These are phyloP conservation scores for Falcaria lacertinaria DNA, from an alignment of 2,888 invertebrate species.

Conservation along the genomic window DNA sequence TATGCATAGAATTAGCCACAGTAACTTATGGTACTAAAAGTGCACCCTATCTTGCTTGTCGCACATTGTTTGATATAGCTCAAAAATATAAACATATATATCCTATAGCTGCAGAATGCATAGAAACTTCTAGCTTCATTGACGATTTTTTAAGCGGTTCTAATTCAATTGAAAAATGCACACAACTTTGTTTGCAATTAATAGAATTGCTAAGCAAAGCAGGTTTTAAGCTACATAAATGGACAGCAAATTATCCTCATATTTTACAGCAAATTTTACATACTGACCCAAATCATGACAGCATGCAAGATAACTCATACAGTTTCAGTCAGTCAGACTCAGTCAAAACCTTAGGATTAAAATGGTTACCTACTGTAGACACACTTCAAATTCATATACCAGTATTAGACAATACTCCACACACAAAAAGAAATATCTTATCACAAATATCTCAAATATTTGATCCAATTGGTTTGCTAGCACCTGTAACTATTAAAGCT, in stretches of 20 bases:
- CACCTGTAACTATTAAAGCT: slow-evolving; percentile 5
- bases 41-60: slow-evolving; percentile 11
- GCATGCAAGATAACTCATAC: background rate
- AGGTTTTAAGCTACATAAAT: slow-evolving; percentile 9
- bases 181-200: slow-evolving; percentile 3
- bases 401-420: background rate
- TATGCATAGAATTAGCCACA: slow-evolving; percentile 5
- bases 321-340: background rate
- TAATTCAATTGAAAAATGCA: background rate
- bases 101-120: slow-evolving; percentile 2
- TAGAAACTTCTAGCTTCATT: slow-evolving; percentile 1
- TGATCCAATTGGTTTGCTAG: slow-evolving; percentile 8
- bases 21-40: slow-evolving; percentile 1
- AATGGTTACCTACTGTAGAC: slow-evolving; percentile 5
- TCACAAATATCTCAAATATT: slow-evolving; percentile 6
- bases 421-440: slow-evolving; percentile 8
- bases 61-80: slow-evolving; percentile 7
- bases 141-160: slow-evolving; percentile 4
- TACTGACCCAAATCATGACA: background rate
- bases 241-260: slow-evolving; percentile 5
- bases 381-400: slow-evolving; percentile 2
- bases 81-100: background rate
- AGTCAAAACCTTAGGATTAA: slow-evolving; percentile 7
- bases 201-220: slow-evolving; percentile 4
- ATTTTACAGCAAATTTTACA: background rate